These are phyloP conservation scores for Corythornis vintsioides DNA, from an alignment of 2,113 vertebrate species.

Conservation along the genomic window DNA sequence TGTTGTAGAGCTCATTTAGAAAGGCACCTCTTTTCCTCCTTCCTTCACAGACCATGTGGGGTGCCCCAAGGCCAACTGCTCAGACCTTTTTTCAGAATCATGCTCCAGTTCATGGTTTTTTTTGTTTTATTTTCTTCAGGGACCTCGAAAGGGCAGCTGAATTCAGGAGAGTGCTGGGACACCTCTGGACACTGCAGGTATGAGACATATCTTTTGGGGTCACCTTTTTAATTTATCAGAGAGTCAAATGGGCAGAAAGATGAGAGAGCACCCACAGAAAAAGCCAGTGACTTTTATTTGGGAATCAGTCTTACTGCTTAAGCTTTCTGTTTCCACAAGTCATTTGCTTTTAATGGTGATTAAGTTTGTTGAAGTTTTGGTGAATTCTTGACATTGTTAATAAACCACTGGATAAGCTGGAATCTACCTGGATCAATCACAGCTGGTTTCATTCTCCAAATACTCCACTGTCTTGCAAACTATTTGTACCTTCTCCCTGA, in stretches of 20 bases:
- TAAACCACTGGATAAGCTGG: not conserved
- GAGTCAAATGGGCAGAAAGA: not conserved
- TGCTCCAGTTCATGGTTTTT: not conserved
- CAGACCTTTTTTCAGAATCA: not conserved
- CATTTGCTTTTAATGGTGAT: not conserved
- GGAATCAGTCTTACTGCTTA: not conserved
- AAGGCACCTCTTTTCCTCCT: not conserved
- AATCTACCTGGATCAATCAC: not conserved
- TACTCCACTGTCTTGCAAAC: not conserved
- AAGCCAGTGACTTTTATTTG: not conserved
- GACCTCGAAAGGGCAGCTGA: not conserved
- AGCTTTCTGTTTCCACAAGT: not conserved
- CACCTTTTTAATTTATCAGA: not conserved
- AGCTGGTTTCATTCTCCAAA: not conserved
- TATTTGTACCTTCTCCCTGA: not conserved
- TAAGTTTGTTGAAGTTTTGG: not conserved
- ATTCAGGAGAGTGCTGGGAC: not conserved
- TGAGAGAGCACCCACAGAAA: not conserved
- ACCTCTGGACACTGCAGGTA: not conserved
- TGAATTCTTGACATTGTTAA: not conserved
- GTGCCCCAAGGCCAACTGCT: not conserved
- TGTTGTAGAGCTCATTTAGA: not conserved
- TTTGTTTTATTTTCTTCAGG: too few relatives aligned
- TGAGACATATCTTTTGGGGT: not conserved
- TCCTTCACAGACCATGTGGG: not conserved